Percentiles rank a stretch among this genome's conserved stretches.
phyloP scores from a whole-genome alignment of 2,113 vertebrate genomes.

The Ornithorhynchus anatinus region DNA sequence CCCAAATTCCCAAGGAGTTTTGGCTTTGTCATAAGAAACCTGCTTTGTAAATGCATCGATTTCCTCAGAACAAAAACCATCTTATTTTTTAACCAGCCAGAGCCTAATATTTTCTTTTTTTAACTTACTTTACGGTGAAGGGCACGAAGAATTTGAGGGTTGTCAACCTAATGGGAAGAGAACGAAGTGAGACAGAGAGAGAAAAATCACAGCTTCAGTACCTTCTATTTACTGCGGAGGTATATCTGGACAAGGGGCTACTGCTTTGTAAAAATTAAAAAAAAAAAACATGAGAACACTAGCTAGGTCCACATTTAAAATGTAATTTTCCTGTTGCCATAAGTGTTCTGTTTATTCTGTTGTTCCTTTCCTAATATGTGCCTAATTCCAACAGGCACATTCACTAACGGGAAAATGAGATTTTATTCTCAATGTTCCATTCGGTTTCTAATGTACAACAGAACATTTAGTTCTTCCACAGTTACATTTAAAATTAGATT shows the following conservation, averaged over 20 bases:
- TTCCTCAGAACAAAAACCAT: too few species aligned
- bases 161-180: too few species aligned
- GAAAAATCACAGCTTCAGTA: neutral
- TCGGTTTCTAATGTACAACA: neutral
- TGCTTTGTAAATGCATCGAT: too few species aligned
- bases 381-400: slow-evolving; percentile 24
- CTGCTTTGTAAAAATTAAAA: neutral
- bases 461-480: slow-evolving; percentile 13
- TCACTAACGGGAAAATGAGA: neutral
- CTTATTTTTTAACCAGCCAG: too few species aligned
- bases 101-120: too few species aligned
- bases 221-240: neutral
- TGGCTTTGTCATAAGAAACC: too few species aligned
- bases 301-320: neutral
- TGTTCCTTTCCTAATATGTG: slow-evolving; percentile 3
- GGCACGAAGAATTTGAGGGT: too few species aligned
- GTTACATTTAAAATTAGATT: slow-evolving; percentile 12
- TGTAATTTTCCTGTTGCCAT: too few species aligned
- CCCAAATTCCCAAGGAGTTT: too few species aligned
- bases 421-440: neutral
- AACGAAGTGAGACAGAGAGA: too few species aligned
- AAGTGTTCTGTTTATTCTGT: slow-evolving; percentile 20
- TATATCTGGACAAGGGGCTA: slow-evolving; percentile 4
- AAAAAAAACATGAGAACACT: neutral
- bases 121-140: too few species aligned